Evolutionary conservation across 2,888 invertebrate species (phyloP).

Genomic region (Germaria angustata): DNA sequence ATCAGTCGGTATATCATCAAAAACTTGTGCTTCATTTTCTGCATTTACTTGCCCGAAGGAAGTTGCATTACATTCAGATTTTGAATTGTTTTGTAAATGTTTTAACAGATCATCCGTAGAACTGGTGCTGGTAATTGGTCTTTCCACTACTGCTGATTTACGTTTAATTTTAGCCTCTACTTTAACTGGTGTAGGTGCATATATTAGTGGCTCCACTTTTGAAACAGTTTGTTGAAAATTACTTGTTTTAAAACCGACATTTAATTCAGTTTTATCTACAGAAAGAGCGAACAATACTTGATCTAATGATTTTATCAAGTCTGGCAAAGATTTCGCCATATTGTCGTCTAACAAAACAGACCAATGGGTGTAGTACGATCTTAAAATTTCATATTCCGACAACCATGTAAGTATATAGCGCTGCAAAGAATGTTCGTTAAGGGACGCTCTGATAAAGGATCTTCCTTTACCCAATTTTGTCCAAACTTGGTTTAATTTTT

Average conservation of each 20-base stretch:
- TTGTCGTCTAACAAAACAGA: conserved; percentile 91
- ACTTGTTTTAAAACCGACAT: conserved; percentile 78
- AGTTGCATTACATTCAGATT: conserved; percentile 46
- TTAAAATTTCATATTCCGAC: conserved; percentile 83
- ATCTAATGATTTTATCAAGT: conserved; percentile 92
- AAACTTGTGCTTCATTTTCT: conserved; percentile 12
- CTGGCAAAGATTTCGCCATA: conserved; percentile 88
- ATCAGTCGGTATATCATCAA: conserved; percentile 66
- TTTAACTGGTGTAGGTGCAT: conserved; percentile 83
- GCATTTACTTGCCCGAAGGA: conserved; percentile 52
- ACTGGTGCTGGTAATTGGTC: conserved; percentile 75
- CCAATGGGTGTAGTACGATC: conserved; percentile 91
- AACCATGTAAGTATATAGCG: conserved; percentile 89
- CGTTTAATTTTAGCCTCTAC: conserved; percentile 68
- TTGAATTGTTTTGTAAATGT: conserved; percentile 66
- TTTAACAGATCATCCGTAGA: conserved; percentile 72
- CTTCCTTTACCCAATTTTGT: conserved; percentile 83
- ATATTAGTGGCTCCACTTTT: conserved; percentile 85
- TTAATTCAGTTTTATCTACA: conserved; percentile 92
- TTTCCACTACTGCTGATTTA: conserved; percentile 70
- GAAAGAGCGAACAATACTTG: conserved; percentile 95
- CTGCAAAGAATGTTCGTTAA: conserved; percentile 95
- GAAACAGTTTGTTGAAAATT: conserved; percentile 70
- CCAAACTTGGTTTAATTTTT: conserved; percentile 84
- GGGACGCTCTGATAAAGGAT: conserved; percentile 92